These are phyloP conservation scores for Gymnarchus niloticus DNA, from an alignment of 2,113 vertebrate genomes.

Conservation along the genomic window DNA sequence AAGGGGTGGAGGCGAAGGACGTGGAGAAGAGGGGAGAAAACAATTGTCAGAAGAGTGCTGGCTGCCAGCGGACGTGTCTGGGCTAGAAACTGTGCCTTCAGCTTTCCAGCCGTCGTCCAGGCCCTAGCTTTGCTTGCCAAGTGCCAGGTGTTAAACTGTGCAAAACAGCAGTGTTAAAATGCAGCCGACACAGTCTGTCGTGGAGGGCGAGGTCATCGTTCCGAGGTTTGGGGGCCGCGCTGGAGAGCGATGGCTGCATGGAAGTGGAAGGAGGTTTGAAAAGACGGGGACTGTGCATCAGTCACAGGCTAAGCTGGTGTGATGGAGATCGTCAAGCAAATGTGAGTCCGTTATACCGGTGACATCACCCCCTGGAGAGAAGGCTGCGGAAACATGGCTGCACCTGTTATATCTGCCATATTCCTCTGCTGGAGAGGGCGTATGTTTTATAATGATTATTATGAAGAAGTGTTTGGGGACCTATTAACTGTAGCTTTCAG, in stretches of 20 bases:
- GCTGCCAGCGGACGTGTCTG: constrained; percentile 63
- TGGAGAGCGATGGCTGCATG: background rate
- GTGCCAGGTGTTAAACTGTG: background rate
- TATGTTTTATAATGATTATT: background rate
- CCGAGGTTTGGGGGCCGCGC: background rate
- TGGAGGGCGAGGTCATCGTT: background rate
- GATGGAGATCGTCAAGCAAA: background rate
- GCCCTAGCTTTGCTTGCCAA: background rate
- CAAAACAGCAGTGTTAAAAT: background rate
- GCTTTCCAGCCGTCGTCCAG: background rate
- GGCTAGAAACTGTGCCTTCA: constrained; percentile 39
- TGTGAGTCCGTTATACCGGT: too few relatives aligned
- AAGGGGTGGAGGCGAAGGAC: constrained; percentile 24
- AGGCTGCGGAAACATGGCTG: background rate
- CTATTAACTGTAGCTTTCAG: too few relatives aligned
- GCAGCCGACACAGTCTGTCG: background rate
- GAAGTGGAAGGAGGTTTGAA: background rate
- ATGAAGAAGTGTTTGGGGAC: too few relatives aligned
- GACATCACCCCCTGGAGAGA: background rate
- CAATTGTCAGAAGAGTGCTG: constrained; percentile 38
- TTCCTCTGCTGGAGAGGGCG: background rate
- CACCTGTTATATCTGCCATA: background rate
- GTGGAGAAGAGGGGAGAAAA: background rate
- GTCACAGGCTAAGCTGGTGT: background rate
- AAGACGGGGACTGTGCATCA: background rate